These are phyloP conservation scores for Andrena hattorfiana DNA, from an alignment of 2,888 invertebrate species.

Conservation along the genomic window DNA sequence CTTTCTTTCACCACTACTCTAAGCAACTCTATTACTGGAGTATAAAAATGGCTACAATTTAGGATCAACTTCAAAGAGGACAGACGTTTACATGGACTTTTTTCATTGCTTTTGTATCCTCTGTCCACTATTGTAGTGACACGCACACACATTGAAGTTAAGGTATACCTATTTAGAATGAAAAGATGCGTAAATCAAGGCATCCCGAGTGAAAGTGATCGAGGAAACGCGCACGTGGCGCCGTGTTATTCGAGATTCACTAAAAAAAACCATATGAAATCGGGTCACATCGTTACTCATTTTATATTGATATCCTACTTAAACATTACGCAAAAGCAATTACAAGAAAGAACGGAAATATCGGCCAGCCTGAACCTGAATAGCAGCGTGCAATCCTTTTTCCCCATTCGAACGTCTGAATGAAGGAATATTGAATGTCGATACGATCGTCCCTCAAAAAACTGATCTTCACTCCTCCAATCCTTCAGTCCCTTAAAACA, in stretches of 20 bases:
- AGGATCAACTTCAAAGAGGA: no score
- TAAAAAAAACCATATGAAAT: not conserved
- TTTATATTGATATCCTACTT: not conserved
- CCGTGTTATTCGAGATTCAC: not conserved
- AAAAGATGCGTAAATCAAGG: not conserved
- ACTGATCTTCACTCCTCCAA: not conserved
- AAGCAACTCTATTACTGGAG: no score
- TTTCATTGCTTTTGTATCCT: no score
- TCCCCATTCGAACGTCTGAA: not conserved
- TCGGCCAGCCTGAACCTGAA: not conserved
- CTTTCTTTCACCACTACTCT: no score
- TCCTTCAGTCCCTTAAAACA: not conserved
- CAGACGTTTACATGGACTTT: no score
- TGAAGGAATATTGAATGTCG: not conserved
- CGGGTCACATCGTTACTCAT: not conserved
- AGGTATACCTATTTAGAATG: not conserved
- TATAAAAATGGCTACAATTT: no score
- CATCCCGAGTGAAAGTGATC: not conserved
- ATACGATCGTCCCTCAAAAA: constrained; percentile 2
- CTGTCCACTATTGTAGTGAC: no score
- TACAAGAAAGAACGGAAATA: constrained; percentile 23
- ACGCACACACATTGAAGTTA: not conserved
- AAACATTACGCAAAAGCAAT: constrained; percentile 38
- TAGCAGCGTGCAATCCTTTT: not conserved
- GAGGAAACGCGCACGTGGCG: not conserved